Evolutionary conservation across 2,888 invertebrate species (phyloP), one percentile per base, ranked within the genome.

Genomic region (Pandemis corylana): DNA sequence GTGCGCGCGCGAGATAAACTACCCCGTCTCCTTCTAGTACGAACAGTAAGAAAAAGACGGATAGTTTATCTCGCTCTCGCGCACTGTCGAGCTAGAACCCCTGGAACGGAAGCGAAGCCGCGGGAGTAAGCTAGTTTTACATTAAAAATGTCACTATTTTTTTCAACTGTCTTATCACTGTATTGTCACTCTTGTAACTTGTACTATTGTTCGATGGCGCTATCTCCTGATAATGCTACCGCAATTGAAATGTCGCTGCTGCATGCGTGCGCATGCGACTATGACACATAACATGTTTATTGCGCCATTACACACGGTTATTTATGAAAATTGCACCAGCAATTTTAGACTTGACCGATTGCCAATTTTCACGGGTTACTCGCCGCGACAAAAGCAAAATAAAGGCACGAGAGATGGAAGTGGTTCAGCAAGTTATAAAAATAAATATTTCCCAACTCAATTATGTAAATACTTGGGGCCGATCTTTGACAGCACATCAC

Each of bases 231-330:
- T 85, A 88, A 86, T 82, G 79, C 83, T 81, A 80, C 80, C 85
- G 87, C 88, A 88, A 89, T 90, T 89, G 88, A 88, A 89, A 88
- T 86, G 85, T 87, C 88, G 79, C 79, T 82, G 84, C 80, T 77
- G 84, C 80, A 77, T 79, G 81, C 84, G 84, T 85, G 84, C 85
- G 82, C 80, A 81, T 78, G 79, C 79, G 79, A 81, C 80, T 72
- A 72, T 72, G 72, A 73, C 68, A 67, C 63, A 63, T 20, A 20
- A 56, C 62, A 46, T 65, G 64, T 68, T 73, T 73, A 73, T 64
- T 68, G 73, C 73, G 28, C 42, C 59, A 61, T 61, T 61, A 6
- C 59, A n/a, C n/a, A n/a, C 62, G 15, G 42, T 63, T 63, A 42
- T 63, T 63, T 63, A 63, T 63, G 62, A 63, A 63, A 63, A 63